Evolutionary conservation across 2,888 invertebrate species (phyloP), one percentile per base, ranked within the genome.

Genomic region (Entomobrya proxima): DNA sequence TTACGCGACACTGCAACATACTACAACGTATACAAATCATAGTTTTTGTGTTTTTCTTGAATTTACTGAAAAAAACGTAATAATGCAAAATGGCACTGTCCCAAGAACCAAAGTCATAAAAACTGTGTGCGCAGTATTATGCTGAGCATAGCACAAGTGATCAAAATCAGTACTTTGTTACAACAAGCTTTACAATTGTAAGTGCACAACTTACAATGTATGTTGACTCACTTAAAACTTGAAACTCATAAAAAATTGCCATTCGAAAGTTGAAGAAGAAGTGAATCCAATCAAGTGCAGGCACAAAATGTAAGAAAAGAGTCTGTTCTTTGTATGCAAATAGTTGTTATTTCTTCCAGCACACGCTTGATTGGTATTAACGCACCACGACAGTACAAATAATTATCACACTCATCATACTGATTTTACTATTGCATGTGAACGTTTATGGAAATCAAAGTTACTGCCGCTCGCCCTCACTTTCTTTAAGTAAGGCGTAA

Each of bases 391-490:
- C 40, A 67, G 18, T 67, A 67, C 67, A 67, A 79, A 79, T 79
- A 79, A 79, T 79, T 79, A 79, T 79, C 79, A 69, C 79, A 67
- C 79, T 55, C 79, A 79, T 79, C 78, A 78, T 78, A n/a, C 44
- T 79, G 79, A 79, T 79, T 79, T 69, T 47, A 21, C 21, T 27
- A 79, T 79, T 79, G 79, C 79, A 79, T 79, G 79, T 79, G 67
- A 11, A 27, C 69, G 5, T 79, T 79, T 79, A 79, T 79, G 79
- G 79, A 79, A 79, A 79, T 79, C 52, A 79, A 64, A n/a, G n/a
- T n/a, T n/a, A n/a, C n/a, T n/a, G n/a, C n/a, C n/a, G n/a, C n/a
- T n/a, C n/a, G n/a, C n/a, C 7, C 7, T 13, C 44, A 44, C 44
- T 44, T 13, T 13, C 13, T 13, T 44, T 44, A 44, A n/a, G n/a